phyloP scores from a whole-genome alignment of 2,113 vertebrate species.

The Tetrax tetrax region DNA sequence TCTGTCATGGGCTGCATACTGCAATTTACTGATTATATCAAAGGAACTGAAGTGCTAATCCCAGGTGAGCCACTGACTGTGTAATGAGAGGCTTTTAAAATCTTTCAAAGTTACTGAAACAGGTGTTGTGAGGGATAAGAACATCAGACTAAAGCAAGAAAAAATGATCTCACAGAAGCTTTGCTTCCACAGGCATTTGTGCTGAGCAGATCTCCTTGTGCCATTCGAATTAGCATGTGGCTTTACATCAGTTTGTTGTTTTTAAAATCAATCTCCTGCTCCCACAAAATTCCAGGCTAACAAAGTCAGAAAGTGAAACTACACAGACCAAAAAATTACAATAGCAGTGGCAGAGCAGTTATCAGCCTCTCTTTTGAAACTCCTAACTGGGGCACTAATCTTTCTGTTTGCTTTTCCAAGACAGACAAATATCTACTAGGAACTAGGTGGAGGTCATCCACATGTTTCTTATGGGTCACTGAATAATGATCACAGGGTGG shows the following conservation, averaged over 20 bases:
- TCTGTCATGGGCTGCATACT: neutral
- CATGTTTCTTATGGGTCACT: neutral
- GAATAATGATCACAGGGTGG: neutral
- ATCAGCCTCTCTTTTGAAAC: neutral
- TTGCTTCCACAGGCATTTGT: neutral
- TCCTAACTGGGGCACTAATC: neutral
- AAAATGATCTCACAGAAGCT: neutral
- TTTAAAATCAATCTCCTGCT: neutral
- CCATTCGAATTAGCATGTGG: neutral
- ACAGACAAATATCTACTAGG: neutral
- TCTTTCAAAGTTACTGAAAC: constrained; percentile 46
- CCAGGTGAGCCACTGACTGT: neutral
- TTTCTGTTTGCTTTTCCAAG: neutral
- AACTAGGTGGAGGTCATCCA: constrained; percentile 14
- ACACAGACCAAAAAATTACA: neutral
- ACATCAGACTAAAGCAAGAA: constrained; percentile 2
- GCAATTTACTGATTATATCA: constrained; percentile 46
- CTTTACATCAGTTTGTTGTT: neutral
- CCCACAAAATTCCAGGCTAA: neutral
- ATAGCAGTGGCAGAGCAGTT: neutral
- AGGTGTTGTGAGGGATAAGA: constrained; percentile 56
- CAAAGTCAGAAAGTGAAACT: neutral
- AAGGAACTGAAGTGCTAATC: constrained; percentile 42
- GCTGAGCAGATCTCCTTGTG: neutral
- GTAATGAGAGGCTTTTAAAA: constrained; percentile 32